phyloP scores from a whole-genome alignment of 2,888 invertebrate genomes.

The Clivina fossor region DNA sequence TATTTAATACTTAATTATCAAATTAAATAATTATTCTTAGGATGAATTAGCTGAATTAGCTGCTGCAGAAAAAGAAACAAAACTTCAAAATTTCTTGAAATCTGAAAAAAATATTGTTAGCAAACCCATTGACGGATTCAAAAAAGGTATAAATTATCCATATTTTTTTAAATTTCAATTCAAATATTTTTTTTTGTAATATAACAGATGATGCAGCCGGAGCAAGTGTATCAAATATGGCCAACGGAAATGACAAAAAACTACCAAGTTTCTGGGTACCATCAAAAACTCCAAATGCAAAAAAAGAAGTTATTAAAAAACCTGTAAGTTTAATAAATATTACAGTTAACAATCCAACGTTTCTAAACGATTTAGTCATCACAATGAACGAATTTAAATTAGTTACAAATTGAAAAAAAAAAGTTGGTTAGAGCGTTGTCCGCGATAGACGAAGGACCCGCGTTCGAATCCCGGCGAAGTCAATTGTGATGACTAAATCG shows the following conservation, averaged over 20 bases:
- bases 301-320: constrained; percentile 67
- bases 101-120: constrained; percentile 77
- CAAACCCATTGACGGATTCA: constrained; percentile 51
- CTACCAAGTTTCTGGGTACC: constrained; percentile 98
- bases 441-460: too few relatives aligned
- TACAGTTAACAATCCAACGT: too few relatives aligned
- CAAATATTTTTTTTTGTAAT: constrained; percentile 4
- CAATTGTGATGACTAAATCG: too few relatives aligned
- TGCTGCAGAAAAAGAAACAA: constrained; percentile 72
- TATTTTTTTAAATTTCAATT: constrained; percentile 23
- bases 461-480: constrained; percentile 50
- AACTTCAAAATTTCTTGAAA: constrained; percentile 77
- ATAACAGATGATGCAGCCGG: constrained; percentile 35
- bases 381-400: too few relatives aligned
- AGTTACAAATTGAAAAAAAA: too few relatives aligned
- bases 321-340: constrained; percentile 61
- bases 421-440: constrained; percentile 54
- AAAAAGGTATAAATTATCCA: constrained; percentile 43
- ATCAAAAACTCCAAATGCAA: constrained; percentile 84
- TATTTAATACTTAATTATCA: background rate
- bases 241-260: constrained; percentile 71
- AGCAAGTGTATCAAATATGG: constrained; percentile 71
- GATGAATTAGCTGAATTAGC: constrained; percentile 69
- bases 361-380: too few relatives aligned
- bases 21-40: constrained; percentile 43